A percentile compares a stretch with the other conserved stretches of the same genome.
Evolutionary conservation across 2,113 vertebrate genomes (phyloP).

Genomic region (Grus americana): DNA sequence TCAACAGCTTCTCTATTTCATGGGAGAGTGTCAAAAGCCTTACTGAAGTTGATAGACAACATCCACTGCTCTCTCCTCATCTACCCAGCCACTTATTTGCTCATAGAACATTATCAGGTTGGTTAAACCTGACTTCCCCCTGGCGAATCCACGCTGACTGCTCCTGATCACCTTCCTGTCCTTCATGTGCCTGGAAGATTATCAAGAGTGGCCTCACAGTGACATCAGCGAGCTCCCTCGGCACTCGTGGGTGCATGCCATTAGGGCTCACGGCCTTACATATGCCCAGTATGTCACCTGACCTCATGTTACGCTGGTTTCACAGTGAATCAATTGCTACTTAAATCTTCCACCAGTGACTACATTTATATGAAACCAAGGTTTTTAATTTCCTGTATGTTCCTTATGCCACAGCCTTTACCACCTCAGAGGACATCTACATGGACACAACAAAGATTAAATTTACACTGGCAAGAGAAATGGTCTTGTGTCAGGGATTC

Average conservation of each 20-base stretch:
- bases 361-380: background rate
- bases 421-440: background rate
- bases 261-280: accelerated
- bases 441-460: background rate
- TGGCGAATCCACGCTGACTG: background rate
- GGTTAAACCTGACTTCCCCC: background rate
- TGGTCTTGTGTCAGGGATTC: background rate
- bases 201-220: background rate
- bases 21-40: background rate
- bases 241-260: background rate
- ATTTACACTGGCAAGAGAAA: background rate
- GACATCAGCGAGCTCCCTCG: background rate
- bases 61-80: background rate
- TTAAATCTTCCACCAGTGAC: background rate
- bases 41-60: background rate
- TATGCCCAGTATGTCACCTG: background rate
- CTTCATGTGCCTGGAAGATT: background rate
- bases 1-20: background rate
- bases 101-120: background rate
- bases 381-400: background rate
- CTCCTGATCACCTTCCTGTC: background rate
- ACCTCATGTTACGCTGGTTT: background rate
- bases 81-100: background rate
- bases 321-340: background rate
- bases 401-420: background rate